These are phyloP conservation scores for Notamacropus eugenii DNA, from an alignment of 2,797 vertebrate species.

Conservation along the genomic window DNA sequence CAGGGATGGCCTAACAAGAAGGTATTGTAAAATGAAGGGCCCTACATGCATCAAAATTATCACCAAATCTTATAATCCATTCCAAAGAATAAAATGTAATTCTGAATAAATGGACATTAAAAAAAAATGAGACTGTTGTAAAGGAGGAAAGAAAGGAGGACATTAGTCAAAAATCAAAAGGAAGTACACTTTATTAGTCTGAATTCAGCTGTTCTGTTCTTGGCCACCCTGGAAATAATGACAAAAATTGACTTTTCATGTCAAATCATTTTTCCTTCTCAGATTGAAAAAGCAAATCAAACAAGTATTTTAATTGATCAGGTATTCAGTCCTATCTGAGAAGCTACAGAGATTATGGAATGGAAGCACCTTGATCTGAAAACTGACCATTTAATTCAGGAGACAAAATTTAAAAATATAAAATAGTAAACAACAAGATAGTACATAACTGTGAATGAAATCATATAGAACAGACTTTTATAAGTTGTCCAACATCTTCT, in stretches of 20 bases:
- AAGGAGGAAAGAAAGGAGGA: not conserved
- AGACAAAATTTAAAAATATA: not conserved
- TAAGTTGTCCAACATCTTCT: not conserved
- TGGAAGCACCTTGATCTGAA: not conserved
- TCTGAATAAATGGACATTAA: not conserved
- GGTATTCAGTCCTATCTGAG: not conserved
- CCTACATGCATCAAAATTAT: not conserved
- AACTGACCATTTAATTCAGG: not conserved
- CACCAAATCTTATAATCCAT: not conserved
- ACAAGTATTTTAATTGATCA: not conserved
- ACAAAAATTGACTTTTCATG: not conserved
- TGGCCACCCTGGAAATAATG: not conserved
- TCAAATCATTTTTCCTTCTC: not conserved
- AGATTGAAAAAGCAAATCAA: not conserved
- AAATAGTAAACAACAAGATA: not conserved
- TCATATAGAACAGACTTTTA: not conserved
- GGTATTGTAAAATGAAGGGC: not conserved
- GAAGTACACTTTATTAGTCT: not conserved
- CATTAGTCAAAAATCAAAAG: not conserved
- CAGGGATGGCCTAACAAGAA: not conserved
- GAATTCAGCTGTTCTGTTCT: not conserved
- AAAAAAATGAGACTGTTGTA: not conserved
- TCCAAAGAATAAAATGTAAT: not conserved
- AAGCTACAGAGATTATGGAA: not conserved
- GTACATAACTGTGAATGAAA: not conserved